A percentile compares a stretch with the other conserved stretches of the same genome.
These are phyloP conservation scores for Ricordea florida DNA, from an alignment of 92 coral and sea anemone species.

Conservation along the genomic window DNA sequence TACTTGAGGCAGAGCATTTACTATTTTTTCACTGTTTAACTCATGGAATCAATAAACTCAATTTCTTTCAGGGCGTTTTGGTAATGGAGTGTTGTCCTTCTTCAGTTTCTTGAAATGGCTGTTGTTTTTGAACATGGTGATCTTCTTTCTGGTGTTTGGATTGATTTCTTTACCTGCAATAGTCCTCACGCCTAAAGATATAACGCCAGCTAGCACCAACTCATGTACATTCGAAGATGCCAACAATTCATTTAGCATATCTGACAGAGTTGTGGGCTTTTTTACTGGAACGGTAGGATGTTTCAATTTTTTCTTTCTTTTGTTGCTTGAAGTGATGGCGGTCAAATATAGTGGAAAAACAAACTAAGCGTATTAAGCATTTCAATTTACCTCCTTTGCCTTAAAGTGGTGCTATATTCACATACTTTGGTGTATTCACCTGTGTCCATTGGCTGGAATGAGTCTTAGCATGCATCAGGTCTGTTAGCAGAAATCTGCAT, in stretches of 20 bases:
- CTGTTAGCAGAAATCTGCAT: no score
- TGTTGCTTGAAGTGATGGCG: no score
- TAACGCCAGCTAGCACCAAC: slow-evolving; percentile 18
- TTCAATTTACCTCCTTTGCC: no score
- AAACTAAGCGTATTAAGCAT: no score
- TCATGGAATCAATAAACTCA: not conserved
- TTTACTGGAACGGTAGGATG: slow-evolving; percentile 95
- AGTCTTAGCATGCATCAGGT: no score
- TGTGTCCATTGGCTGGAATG: no score
- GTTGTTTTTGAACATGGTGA: slow-evolving; percentile 80
- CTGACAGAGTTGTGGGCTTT: slow-evolving; percentile 72
- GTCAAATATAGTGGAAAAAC: no score
- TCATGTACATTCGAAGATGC: slow-evolving; percentile 38
- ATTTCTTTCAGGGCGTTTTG: slow-evolving; percentile 89
- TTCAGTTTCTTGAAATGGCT: slow-evolving; percentile 97
- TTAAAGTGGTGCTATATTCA: no score
- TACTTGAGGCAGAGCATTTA: not conserved
- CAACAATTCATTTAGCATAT: not conserved
- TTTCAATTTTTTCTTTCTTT: no score
- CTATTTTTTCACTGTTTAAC: not conserved
- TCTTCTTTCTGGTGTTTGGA: slow-evolving; percentile 84
- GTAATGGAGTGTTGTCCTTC: slow-evolving; percentile 97
- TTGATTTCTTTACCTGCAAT: slow-evolving; percentile 82
- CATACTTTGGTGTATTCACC: no score
- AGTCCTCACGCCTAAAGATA: slow-evolving; percentile 15